Evolutionary conservation across 2,888 invertebrate genomes (phyloP), one percentile per base, ranked within the genome.

Genomic region (Petrolisthes manimaculis): DNA sequence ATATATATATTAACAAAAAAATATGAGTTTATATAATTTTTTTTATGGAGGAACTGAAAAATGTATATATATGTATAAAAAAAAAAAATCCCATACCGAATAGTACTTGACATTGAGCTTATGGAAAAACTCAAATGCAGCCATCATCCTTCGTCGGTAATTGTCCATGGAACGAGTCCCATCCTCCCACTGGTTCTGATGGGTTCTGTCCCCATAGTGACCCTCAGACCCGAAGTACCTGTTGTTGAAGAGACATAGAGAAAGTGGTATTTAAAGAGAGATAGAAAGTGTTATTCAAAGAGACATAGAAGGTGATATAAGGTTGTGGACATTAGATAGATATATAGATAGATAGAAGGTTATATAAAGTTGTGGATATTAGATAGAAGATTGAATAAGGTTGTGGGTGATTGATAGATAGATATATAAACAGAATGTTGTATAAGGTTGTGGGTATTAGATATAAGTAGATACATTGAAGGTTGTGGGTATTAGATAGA

Each of bases 91-190:
- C 77, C 88, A 37, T 80, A 90, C 90, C 86, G 90, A 90, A 54
- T 90, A 90, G 82, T 83, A 89, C 84, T 88, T 89, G 89, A 90
- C 69, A 79, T 95, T 95, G 0, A 95, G 94, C 92, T 95, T 95
- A 8, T 93, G 92, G 92, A 95, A 95, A 89, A 95, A 94, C 90
- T 95, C 95, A 92, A 95, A 95, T 3, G 94, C 94, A 0, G 95
- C 95, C 90, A 94, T 93, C 77, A 95, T 92, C 84, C 94, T 93
- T 3, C 95, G 93, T 91, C 95, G 95, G 92, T 94, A 94, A 92
- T 94, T 95, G n/a, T 95, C 95, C 90, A 95, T 89, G 1, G 94
- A 93, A 91, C 94, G 93, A 3, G 94, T 93, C 79, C 93, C 93
- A 92, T 95, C 95, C 91, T 95, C 95, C 95, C 95, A 95, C 0